A percentile compares a stretch with the other conserved stretches of the same genome.
phyloP scores from a whole-genome alignment of 2,888 invertebrate genomes.

The Athalia cordata region DNA sequence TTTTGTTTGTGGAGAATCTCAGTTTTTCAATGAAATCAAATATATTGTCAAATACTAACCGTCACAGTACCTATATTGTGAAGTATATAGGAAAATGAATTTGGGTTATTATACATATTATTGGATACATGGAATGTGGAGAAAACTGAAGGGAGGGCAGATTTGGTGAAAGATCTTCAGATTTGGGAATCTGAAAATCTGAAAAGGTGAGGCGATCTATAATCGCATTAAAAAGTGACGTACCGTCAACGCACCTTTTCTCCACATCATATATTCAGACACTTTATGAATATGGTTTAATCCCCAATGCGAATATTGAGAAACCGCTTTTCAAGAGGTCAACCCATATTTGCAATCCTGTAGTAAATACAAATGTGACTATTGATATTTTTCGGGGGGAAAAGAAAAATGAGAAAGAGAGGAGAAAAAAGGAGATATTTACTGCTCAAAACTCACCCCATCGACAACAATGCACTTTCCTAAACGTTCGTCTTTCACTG shows the following conservation, averaged over 20 bases:
- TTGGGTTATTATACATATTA: neutral
- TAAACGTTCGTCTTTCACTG: conserved; percentile 62
- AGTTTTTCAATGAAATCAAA: too few species aligned
- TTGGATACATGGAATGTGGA: neutral
- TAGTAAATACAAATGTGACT: conserved; percentile 27
- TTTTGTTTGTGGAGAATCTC: too few species aligned
- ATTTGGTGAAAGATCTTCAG: neutral
- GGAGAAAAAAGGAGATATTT: neutral
- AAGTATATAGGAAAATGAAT: neutral
- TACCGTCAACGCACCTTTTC: conserved; percentile 54
- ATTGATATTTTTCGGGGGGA: conserved; percentile 58
- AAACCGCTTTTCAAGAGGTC: neutral
- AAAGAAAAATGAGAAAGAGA: too few species aligned
- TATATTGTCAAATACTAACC: too few species aligned
- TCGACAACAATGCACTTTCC: conserved; percentile 52
- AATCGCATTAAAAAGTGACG: conserved; percentile 62
- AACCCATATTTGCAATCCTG: neutral
- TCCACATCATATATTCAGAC: conserved; percentile 43
- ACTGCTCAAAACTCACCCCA: neutral
- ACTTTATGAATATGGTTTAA: conserved; percentile 19
- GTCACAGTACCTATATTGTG: neutral
- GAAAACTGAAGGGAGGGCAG: neutral
- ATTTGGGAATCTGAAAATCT: conserved; percentile 55
- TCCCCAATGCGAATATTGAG: conserved; percentile 11
- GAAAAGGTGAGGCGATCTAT: conserved; percentile 56